Evolutionary conservation across 2,797 vertebrate genomes (phyloP), one percentile per base, ranked within the genome.

Genomic region (Petrocephalus schoutedeni): DNA sequence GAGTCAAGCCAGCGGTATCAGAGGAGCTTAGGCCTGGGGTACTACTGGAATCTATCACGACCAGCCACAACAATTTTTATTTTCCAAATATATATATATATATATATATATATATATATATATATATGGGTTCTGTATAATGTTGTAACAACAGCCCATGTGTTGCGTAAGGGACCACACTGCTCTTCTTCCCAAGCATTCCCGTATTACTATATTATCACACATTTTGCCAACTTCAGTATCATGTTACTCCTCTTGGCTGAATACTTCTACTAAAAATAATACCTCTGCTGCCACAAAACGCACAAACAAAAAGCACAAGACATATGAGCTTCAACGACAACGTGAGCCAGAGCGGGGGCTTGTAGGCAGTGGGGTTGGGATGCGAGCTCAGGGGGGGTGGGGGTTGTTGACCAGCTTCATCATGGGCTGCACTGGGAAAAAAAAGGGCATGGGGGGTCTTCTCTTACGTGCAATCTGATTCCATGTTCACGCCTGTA

Each of bases 341-440:
- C 74, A 49, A 80, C 19, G 19, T 7, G 16, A 80, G 19, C 14
- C 2, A 45, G 16, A 77, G 6, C 19, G 2, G 16, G 28, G 36
- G 32, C 64, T 28, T 14, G 32, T 28, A 36, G 12, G 64, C 32
- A 71, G 64, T 16, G 64, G 14, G 0, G 36, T 36, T 28, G 12
- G 64, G 64, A 80, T 4, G 19, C 19, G 71, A 80, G 74, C 74
- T 80, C 4, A 89, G 88, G 88, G 67, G 86, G 89, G 89, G 77
- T 56, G 49, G 49, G 7, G 61, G 32, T 4, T 59, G 14, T 16
- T 41, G 71, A 77, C 71, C 71, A 77, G 6, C 14, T 16, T 4
- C 61, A 64, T 64, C 61, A 64, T 23, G 1, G 21, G 61, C 9
- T 2, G 23, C 21, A 64, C 5, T 74, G 67, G 67, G 67, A 28